These are phyloP conservation scores for Sardinella longiceps DNA, from an alignment of 2,797 vertebrate genomes.

Conservation along the genomic window DNA sequence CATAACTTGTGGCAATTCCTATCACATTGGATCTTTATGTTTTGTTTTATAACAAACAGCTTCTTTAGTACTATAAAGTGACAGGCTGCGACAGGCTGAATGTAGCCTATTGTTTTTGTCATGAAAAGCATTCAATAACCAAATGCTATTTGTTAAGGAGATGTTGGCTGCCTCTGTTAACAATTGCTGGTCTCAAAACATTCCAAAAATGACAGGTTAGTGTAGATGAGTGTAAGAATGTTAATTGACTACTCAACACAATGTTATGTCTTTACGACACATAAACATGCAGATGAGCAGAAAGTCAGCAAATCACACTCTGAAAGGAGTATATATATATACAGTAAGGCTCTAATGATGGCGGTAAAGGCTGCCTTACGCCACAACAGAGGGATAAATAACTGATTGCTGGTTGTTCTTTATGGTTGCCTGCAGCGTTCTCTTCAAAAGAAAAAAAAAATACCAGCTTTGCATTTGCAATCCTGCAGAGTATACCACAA, in stretches of 20 bases:
- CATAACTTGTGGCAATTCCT: neutral
- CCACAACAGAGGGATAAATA: neutral
- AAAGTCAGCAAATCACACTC: neutral
- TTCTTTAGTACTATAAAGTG: neutral
- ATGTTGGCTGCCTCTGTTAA: neutral
- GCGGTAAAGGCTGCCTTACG: neutral
- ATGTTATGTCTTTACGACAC: neutral
- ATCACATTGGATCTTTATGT: too few species aligned
- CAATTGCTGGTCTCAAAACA: neutral
- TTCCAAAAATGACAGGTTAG: neutral
- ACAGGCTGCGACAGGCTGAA: neutral
- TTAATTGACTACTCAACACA: neutral
- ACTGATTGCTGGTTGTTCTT: neutral
- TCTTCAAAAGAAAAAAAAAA: neutral
- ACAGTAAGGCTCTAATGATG: neutral
- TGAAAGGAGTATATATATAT: neutral
- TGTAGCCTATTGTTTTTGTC: neutral
- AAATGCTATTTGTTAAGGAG: neutral
- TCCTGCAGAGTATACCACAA: constrained; percentile 17
- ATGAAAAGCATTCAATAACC: neutral
- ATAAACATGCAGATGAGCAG: neutral
- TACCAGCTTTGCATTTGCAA: constrained; percentile 33
- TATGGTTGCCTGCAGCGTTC: neutral
- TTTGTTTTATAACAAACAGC: too few species aligned
- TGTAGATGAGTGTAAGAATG: neutral